Percentiles rank a stretch among this genome's conserved stretches.
Evolutionary conservation across 2,113 vertebrate genomes (phyloP).

Genomic region (Toxotes chatareus): DNA sequence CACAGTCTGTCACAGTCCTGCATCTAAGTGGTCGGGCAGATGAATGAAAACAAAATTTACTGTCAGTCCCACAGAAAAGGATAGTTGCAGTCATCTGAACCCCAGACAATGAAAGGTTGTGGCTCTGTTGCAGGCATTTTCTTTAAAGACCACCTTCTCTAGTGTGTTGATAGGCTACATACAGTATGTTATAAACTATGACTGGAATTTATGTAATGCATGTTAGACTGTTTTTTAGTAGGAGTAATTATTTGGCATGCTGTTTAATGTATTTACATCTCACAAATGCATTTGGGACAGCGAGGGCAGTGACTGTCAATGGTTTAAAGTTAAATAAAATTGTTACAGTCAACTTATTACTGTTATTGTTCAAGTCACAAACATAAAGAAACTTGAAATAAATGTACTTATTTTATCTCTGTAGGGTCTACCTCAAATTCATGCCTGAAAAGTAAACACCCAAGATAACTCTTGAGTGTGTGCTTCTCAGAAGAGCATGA

Average conservation of each 20-base stretch:
- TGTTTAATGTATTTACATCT: neutral
- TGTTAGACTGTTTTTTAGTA: neutral
- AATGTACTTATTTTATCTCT: neutral
- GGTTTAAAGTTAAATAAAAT: neutral
- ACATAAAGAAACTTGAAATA: neutral
- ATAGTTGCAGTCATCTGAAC: slow-evolving; percentile 76
- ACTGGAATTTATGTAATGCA: neutral
- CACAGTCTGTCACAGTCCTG: slow-evolving; percentile 80
- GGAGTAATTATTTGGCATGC: neutral
- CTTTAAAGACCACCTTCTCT: slow-evolving; percentile 87
- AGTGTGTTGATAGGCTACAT: neutral
- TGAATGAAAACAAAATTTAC: slow-evolving; percentile 88
- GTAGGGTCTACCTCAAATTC: neutral
- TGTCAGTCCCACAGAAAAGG: slow-evolving; percentile 73
- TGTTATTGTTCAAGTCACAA: neutral
- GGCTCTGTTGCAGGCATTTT: slow-evolving; percentile 57
- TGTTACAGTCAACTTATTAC: neutral
- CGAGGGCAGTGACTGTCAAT: neutral
- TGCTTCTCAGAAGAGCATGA: neutral
- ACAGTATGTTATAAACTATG: neutral
- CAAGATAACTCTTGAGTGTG: neutral
- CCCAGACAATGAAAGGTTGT: slow-evolving; percentile 79
- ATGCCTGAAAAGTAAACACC: neutral
- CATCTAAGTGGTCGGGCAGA: slow-evolving; percentile 83
- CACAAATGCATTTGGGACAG: neutral